These are phyloP conservation scores for Perithous albicinctus DNA, from an alignment of 2,888 invertebrate genomes.

Conservation along the genomic window DNA sequence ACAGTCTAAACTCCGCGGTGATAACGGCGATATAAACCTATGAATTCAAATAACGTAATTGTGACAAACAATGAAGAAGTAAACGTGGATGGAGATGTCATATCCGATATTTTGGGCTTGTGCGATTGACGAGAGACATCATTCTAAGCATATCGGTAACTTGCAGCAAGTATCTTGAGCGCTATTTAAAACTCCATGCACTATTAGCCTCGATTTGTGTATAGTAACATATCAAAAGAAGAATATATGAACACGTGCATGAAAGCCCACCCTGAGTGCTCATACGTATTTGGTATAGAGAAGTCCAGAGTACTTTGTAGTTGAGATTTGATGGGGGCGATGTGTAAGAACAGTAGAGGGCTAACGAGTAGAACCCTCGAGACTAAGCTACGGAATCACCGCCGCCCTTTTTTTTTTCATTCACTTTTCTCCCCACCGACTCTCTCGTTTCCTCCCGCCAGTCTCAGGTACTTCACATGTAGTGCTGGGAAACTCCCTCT, in stretches of 20 bases:
- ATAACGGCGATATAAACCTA: background rate
- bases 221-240: background rate
- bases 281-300: conserved; percentile 4
- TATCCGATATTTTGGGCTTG: background rate
- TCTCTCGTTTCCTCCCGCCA: conserved; percentile 17
- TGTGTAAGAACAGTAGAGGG: conserved; percentile 68
- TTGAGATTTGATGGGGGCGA: conserved; percentile 14
- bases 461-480: conserved; percentile 43
- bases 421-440: background rate
- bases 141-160: background rate
- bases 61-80: background rate
- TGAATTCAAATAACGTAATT: background rate
- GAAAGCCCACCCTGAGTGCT: background rate
- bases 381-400: conserved; percentile 63
- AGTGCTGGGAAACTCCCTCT: conserved; percentile 20
- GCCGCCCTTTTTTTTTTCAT: conserved; percentile 28
- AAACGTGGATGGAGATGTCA: background rate
- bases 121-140: background rate
- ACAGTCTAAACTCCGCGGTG: background rate
- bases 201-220: too few species aligned
- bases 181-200: background rate
- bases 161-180: background rate
- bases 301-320: background rate
- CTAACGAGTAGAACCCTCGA: conserved; percentile 74
- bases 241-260: background rate